Evolutionary conservation across 2,113 vertebrate species (phyloP).

Genomic region (Peromyscus leucopus): DNA sequence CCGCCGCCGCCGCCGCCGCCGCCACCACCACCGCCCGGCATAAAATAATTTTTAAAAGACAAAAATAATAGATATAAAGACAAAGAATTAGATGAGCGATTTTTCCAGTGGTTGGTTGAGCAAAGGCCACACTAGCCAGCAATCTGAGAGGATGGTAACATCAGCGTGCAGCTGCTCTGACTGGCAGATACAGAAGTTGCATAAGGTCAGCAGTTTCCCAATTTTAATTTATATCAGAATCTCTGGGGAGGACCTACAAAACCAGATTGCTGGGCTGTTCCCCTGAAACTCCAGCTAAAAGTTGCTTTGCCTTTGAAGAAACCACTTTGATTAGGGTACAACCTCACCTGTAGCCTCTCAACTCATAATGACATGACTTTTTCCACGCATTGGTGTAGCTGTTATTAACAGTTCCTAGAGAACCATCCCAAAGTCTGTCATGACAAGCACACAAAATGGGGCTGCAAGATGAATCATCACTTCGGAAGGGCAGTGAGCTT

Average conservation of each 20-base stretch:
- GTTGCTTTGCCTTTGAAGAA: conserved; percentile 5
- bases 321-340: not conserved
- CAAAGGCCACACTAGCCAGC: not conserved
- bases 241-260: not conserved
- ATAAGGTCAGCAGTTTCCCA: not conserved
- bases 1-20: too few relatives aligned
- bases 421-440: not conserved
- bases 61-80: not conserved
- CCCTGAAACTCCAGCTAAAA: not conserved
- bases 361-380: not conserved
- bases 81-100: not conserved
- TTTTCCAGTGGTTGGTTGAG: not conserved
- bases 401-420: not conserved
- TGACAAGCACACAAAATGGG: not conserved
- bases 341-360: not conserved
- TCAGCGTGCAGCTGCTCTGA: not conserved
- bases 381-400: not conserved
- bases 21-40: too few relatives aligned
- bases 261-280: not conserved
- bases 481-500: not conserved
- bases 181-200: not conserved
- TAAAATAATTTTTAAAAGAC: not conserved
- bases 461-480: not conserved
- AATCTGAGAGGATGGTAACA: not conserved
- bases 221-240: not conserved